Evolutionary conservation across 2,797 vertebrate genomes (phyloP).

Genomic region (Chromobotia macracanthus): DNA sequence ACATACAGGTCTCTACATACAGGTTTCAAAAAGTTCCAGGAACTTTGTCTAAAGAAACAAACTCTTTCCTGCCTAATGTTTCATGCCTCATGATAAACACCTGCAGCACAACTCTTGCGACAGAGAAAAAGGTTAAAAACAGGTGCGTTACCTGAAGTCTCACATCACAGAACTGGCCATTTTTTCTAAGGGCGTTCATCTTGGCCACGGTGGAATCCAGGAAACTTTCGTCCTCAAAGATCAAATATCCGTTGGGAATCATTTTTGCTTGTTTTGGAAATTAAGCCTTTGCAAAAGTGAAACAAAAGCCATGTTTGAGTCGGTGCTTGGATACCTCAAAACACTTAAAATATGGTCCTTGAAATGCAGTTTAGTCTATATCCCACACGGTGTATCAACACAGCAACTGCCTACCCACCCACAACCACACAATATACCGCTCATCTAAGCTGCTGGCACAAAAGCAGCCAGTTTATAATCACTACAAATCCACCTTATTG

Average conservation of each 20-base stretch:
- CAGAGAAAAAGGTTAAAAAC: neutral
- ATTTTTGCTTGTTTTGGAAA: conserved; percentile 80
- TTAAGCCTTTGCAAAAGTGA: conserved; percentile 56
- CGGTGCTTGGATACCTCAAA: neutral
- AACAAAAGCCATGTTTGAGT: neutral
- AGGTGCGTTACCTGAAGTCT: conserved; percentile 89
- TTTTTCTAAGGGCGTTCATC: conserved; percentile 97
- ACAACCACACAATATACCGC: conserved; percentile 10
- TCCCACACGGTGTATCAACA: neutral
- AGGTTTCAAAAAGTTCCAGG: no score
- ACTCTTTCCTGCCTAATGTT: conserved; percentile 21
- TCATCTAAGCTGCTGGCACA: conserved; percentile 20
- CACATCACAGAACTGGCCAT: conserved; percentile 98
- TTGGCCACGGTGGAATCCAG: conserved; percentile 98
- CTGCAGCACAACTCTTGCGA: neutral
- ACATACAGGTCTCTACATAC: no score
- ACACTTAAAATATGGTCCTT: conserved; percentile 1
- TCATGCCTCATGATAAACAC: conserved; percentile 14
- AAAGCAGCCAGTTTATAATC: conserved; percentile 56
- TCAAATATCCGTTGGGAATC: conserved; percentile 98
- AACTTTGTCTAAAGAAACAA: conserved; percentile 14
- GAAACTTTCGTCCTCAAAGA: conserved; percentile 98
- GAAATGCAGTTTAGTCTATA: neutral
- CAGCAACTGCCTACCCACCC: neutral
- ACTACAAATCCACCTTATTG: conserved; percentile 62